Evolutionary conservation across 2,797 vertebrate species (phyloP).

Genomic region (Hippoglossus hippoglossus): DNA sequence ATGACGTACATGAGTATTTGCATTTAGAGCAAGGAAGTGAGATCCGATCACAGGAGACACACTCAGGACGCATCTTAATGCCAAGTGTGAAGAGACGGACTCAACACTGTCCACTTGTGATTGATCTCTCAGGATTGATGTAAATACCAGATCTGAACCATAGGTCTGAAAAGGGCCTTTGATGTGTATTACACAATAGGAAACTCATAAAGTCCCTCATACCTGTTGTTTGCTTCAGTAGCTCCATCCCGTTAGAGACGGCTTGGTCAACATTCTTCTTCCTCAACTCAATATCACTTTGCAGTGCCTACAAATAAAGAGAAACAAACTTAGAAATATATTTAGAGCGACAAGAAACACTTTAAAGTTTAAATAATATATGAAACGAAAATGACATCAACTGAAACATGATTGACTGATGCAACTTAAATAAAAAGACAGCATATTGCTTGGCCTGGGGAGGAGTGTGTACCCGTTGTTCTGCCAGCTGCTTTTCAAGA

Average conservation of each 20-base stretch:
- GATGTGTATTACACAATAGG: conserved; percentile 2
- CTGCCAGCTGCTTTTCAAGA: conserved; percentile 90
- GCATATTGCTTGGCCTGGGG: conserved; percentile 70
- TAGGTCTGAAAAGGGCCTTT: background rate
- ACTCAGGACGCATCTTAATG: no score
- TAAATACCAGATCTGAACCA: no score
- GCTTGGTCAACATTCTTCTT: conserved; percentile 94
- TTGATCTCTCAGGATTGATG: no score
- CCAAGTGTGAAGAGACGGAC: no score
- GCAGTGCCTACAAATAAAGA: conserved; percentile 85
- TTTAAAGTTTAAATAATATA: background rate
- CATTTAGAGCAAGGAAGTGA: no score
- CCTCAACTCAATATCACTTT: conserved; percentile 92
- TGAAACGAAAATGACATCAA: conserved; percentile 38
- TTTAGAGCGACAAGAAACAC: background rate
- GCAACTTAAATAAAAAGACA: conserved; percentile 73
- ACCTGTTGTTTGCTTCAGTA: conserved; percentile 99
- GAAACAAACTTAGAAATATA: conserved; percentile 22
- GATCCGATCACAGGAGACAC: no score
- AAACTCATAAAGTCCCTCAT: conserved; percentile 51
- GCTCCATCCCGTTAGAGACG: conserved; percentile 92
- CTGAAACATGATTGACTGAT: conserved; percentile 53
- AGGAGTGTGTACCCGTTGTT: conserved; percentile 92
- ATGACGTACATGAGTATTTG: no score
- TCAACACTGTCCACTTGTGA: no score